Evolutionary conservation across 2,113 vertebrate genomes (phyloP).

Genomic region (Gadus chalcogrammus): DNA sequence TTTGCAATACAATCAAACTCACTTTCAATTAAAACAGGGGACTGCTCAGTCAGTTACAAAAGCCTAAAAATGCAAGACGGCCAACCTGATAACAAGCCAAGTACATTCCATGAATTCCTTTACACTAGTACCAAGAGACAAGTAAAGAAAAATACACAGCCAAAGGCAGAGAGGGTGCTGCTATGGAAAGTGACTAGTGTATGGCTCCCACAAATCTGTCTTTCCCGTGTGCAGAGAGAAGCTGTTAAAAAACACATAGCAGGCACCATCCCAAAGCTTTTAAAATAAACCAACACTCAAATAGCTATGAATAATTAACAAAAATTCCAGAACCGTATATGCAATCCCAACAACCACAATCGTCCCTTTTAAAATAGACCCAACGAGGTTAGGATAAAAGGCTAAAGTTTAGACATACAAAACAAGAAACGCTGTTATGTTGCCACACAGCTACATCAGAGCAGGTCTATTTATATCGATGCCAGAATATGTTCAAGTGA

Average conservation of each 20-base stretch:
- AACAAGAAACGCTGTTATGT: no score
- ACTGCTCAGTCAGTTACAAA: constrained; percentile 36
- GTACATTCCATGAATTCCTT: constrained; percentile 69
- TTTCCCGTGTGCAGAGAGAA: neutral
- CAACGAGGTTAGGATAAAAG: no score
- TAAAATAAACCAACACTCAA: no score
- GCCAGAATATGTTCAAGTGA: no score
- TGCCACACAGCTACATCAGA: no score
- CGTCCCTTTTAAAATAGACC: no score
- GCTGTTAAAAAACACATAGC: neutral
- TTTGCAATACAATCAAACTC: constrained; percentile 52
- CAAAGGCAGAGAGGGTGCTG: constrained; percentile 11
- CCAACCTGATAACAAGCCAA: constrained; percentile 50
- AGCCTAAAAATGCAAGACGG: constrained; percentile 39
- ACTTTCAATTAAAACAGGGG: constrained; percentile 23
- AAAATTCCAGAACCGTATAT: no score
- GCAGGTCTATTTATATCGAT: no score
- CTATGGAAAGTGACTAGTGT: constrained; percentile 1
- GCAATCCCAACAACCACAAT: no score
- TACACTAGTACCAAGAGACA: constrained; percentile 39
- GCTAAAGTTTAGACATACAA: no score
- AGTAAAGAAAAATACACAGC: constrained; percentile 36
- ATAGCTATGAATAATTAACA: no score
- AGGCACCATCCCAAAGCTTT: neutral
- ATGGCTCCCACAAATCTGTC: neutral